These are phyloP conservation scores for Hyaena hyaena DNA, from an alignment of 2,113 vertebrate genomes.

Conservation along the genomic window DNA sequence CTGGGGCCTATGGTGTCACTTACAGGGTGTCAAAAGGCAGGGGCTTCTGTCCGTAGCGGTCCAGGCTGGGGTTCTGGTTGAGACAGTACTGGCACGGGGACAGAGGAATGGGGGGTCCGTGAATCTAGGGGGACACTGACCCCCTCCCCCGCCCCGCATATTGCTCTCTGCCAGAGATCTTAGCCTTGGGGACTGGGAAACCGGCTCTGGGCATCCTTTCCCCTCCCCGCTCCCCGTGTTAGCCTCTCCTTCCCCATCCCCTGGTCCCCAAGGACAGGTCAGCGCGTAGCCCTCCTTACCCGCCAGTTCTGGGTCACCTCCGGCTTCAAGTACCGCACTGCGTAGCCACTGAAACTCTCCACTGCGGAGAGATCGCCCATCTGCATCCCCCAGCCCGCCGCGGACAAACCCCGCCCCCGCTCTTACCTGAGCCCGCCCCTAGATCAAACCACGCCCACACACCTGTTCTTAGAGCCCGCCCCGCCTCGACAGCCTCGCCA, in stretches of 20 bases:
- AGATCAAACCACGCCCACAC: neutral
- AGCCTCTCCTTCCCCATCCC: neutral
- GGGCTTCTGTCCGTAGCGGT: slow-evolving; percentile 79
- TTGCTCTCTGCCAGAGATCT: neutral
- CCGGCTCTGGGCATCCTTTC: neutral
- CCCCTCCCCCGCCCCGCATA: neutral
- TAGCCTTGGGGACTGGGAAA: neutral
- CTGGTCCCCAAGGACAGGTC: neutral
- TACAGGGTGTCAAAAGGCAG: slow-evolving; percentile 78
- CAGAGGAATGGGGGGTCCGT: neutral
- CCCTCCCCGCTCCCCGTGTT: neutral
- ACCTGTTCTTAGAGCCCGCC: rapidly evolving
- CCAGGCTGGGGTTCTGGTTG: slow-evolving; percentile 81
- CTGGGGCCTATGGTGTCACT: neutral
- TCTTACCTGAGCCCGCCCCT: neutral
- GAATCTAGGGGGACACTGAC: neutral
- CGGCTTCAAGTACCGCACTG: slow-evolving; percentile 75
- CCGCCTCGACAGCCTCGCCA: rapidly evolving
- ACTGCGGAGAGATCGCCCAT: slow-evolving; percentile 47
- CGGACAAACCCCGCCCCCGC: neutral
- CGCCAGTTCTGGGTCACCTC: slow-evolving; percentile 80
- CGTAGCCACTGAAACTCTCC: slow-evolving; percentile 77
- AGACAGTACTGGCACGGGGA: slow-evolving; percentile 75
- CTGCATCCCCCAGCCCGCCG: rapidly evolving
- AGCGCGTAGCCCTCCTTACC: slow-evolving; percentile 64